Evolutionary conservation across 2,113 vertebrate genomes (phyloP).

Genomic region (Machaerirhynchus nigripectus): DNA sequence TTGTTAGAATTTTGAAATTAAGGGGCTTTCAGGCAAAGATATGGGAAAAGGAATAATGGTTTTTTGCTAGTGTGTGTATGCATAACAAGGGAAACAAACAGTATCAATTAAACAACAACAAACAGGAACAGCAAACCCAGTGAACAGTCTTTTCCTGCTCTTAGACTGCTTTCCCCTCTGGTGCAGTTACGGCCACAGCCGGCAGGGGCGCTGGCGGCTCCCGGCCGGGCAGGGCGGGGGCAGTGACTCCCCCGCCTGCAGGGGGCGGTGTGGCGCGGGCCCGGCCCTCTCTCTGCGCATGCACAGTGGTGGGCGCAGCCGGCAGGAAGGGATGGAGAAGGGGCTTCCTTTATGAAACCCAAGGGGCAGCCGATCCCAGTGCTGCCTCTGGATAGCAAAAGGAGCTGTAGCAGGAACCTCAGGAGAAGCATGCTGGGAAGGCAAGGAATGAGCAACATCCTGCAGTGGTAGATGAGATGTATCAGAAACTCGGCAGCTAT

Average conservation of each 20-base stretch:
- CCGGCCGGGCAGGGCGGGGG: too few species aligned
- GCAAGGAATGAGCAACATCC: background rate
- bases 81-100: background rate
- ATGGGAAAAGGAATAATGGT: background rate
- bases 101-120: too few species aligned
- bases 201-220: background rate
- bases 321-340: too few species aligned
- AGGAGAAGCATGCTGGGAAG: background rate
- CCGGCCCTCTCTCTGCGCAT: background rate
- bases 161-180: rapidly evolving
- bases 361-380: background rate
- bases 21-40: background rate
- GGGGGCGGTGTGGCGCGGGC: too few species aligned
- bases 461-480: background rate
- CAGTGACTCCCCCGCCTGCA: background rate
- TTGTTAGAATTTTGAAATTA: background rate
- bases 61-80: background rate
- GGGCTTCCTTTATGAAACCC: background rate
- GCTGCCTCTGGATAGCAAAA: background rate
- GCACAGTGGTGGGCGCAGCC: background rate
- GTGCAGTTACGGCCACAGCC: rapidly evolving
- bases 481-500: background rate
- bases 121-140: background rate
- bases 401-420: background rate
- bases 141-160: background rate